phyloP scores from a whole-genome alignment of 2,888 invertebrate genomes.

The Tryphoninae sp. region DNA sequence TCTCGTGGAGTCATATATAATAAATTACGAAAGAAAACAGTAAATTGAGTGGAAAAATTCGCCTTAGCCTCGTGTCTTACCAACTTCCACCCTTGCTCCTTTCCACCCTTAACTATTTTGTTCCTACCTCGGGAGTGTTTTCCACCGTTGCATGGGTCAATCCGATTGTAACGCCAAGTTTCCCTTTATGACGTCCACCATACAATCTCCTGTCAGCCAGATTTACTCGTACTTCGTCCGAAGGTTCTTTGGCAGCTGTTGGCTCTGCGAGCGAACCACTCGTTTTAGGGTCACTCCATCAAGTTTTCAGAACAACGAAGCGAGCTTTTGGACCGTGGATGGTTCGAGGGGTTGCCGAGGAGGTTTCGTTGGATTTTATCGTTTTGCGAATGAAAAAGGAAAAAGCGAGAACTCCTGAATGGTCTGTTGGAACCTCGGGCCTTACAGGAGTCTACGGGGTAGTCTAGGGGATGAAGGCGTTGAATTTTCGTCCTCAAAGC shows the following conservation, averaged over 20 bases:
- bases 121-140: not conserved
- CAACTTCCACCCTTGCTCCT: not conserved
- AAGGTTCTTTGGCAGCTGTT: constrained; percentile 34
- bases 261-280: constrained; percentile 10
- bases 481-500: not conserved
- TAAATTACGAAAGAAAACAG: constrained; percentile 24
- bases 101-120: constrained; percentile 21
- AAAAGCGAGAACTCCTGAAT: constrained; percentile 1
- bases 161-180: constrained; percentile 28
- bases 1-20: constrained; percentile 16
- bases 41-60: constrained; percentile 40
- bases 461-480: constrained; percentile 1
- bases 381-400: constrained; percentile 16
- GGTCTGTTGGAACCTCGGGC: not conserved
- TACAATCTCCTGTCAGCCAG: not conserved
- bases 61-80: not conserved
- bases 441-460: not conserved
- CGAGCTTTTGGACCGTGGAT: not conserved
- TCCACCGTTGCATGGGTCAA: constrained; percentile 26
- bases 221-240: constrained; percentile 23
- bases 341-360: constrained; percentile 1
- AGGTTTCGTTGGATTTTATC: constrained; percentile 39
- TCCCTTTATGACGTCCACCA: not conserved
- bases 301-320: constrained; percentile 37
- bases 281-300: constrained; percentile 51